Evolutionary conservation across 2,888 invertebrate genomes (phyloP).

Genomic region (Pherbina coryleti): DNA sequence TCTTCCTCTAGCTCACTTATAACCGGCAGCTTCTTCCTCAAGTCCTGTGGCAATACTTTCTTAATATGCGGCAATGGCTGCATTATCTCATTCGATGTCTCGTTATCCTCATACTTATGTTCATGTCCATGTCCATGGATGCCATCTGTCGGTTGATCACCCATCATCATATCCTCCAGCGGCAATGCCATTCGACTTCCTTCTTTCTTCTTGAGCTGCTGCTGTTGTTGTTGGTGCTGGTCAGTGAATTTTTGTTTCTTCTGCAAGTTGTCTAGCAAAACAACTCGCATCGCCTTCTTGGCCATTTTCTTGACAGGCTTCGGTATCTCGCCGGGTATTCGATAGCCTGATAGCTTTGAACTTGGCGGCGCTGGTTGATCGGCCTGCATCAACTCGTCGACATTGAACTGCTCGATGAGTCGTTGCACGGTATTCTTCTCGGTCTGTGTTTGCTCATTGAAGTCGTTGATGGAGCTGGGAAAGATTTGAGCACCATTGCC

Average conservation of each 20-base stretch:
- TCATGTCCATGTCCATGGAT: constrained; percentile 2
- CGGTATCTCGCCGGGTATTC: constrained; percentile 62
- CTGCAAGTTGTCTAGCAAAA: constrained; percentile 43
- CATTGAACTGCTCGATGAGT: constrained; percentile 62
- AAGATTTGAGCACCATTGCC: constrained; percentile 11
- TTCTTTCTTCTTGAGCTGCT: constrained; percentile 35
- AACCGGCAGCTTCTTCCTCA: constrained; percentile 59
- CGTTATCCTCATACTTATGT: constrained; percentile 51
- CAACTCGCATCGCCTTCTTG: constrained; percentile 55
- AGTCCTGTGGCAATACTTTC: constrained; percentile 62
- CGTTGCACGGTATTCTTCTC: constrained; percentile 60
- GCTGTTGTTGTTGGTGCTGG: constrained; percentile 37
- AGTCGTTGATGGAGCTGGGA: constrained; percentile 36
- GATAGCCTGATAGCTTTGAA: constrained; percentile 39
- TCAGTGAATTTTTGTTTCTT: constrained; percentile 40
- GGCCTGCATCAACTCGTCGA: constrained; percentile 67
- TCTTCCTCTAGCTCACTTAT: constrained; percentile 45
- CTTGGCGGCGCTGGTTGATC: constrained; percentile 56
- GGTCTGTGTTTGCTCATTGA: constrained; percentile 54
- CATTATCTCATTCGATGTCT: constrained; percentile 64
- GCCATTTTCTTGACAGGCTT: constrained; percentile 64
- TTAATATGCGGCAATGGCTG: constrained; percentile 66
- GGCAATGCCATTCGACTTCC: constrained; percentile 35
- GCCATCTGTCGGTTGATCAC: constrained; percentile 61
- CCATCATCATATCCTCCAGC: constrained; percentile 67